Base-by-base conservation (phyloP, 1,140 invertebrate species). In the Platorchestia sp. region DNA sequence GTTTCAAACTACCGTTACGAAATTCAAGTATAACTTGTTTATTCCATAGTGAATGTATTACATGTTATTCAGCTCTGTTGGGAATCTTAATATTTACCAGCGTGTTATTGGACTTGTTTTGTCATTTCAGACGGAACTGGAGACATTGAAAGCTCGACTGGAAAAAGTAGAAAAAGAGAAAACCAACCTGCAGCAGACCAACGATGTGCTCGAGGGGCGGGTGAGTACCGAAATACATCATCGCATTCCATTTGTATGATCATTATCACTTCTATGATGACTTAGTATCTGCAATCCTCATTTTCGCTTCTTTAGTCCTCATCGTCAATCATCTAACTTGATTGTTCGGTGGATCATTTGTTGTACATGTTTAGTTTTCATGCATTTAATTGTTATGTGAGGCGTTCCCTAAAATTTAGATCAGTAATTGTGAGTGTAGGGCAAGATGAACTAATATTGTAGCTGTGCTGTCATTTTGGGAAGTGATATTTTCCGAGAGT, bases 101-200 rank as follows among this genome's bases (percentile, higher is more conserved):
- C 36, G 59, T 36, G 59, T 75, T 75, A 75, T 27, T 75, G 27
- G 10, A 75, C 27, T 19, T 75, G 1, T 75, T 51, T 75, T 75
- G 7, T 75, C 59, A 75, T 75, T 75, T 27, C 91, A 99, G 98
- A 98, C 99, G 96, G 98, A 99, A 97, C 97, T 99, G 96, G 98
- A 99, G 96, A 97, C 98, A n/a, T 97, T 99, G 95, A 98, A 98
- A 96, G 97, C 97, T 0, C 99, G 99, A 97, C 97, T 99, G 96
- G 99, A 99, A 95, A 99, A 98, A 97, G 97, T 99, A 96, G 99
- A 99, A 97, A 98, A 98, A 96, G 99, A 99, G 97, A 98, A 98
- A 95, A 98, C 98, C 96, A 98, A 98, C 96, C 97, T 99, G 97
- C 99, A 99, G 97, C 98, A 98, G 96, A 98, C 99, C 96, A 99